Evolutionary conservation across 2,888 invertebrate species (phyloP).

Genomic region (Lasioglossum calceatum): DNA sequence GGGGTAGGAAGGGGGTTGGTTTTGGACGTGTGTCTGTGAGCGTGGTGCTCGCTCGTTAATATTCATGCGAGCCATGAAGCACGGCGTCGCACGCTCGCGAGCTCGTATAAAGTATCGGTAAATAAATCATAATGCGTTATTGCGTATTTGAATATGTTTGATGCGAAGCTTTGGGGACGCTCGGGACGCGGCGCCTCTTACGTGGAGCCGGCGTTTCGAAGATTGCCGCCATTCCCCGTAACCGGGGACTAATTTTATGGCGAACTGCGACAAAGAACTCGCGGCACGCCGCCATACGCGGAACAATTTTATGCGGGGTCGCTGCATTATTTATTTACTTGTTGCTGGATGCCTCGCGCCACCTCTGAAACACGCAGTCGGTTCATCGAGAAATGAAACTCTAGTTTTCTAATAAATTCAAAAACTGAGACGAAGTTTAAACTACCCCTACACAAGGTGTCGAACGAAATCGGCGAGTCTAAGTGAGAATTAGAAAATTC

Average conservation of each 20-base stretch:
- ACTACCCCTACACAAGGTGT: background rate
- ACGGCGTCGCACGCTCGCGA: conserved; percentile 65
- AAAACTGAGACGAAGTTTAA: background rate
- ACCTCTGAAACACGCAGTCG: background rate
- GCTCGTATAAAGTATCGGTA: conserved; percentile 77
- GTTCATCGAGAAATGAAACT: background rate
- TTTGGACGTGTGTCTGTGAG: background rate
- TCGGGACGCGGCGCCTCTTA: conserved; percentile 25
- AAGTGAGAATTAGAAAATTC: background rate
- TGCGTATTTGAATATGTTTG: conserved; percentile 81
- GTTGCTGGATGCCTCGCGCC: background rate
- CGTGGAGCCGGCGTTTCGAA: conserved; percentile 17
- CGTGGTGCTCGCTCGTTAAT: conserved; percentile 75
- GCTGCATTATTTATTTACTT: conserved; percentile 9
- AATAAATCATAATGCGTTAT: conserved; percentile 81
- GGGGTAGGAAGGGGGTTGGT: background rate
- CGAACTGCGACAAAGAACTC: background rate
- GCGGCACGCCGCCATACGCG: background rate
- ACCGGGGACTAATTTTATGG: conserved; percentile 15
- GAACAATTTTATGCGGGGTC: background rate
- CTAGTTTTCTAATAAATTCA: no score
- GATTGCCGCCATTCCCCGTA: conserved; percentile 22
- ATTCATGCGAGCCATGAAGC: conserved; percentile 79
- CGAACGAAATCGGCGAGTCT: background rate
- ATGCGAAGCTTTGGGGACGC: conserved; percentile 63